These are phyloP conservation scores for Lycaena phlaeas DNA, from an alignment of 2,888 invertebrate genomes.

Conservation along the genomic window DNA sequence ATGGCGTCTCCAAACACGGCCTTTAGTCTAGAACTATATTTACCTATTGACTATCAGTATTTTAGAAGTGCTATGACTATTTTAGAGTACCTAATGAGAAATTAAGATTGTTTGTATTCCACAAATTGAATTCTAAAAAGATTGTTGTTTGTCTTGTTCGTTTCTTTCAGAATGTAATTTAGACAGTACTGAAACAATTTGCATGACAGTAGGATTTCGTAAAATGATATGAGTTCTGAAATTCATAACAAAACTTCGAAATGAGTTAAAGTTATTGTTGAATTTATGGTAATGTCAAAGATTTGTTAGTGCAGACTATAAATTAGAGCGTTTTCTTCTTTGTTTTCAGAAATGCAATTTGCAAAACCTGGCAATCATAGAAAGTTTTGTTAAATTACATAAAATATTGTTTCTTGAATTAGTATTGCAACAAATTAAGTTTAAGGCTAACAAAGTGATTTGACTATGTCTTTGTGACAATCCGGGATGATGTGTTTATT, in stretches of 20 bases:
- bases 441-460: no score
- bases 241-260: constrained; percentile 13
- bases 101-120: no score
- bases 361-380: not conserved
- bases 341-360: constrained; percentile 2
- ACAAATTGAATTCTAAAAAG: no score
- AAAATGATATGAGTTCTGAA: constrained; percentile 6
- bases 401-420: constrained; percentile 1
- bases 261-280: constrained; percentile 11
- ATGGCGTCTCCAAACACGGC: no score
- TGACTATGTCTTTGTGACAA: no score
- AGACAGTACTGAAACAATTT: not conserved
- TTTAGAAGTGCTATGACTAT: no score
- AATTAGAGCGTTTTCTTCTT: constrained; percentile 5
- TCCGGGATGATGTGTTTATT: no score
- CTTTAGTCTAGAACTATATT: no score
- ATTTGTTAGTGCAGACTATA: constrained; percentile 4
- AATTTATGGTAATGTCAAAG: constrained; percentile 6
- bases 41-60: no score
- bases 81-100: no score
- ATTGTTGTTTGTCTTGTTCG: no score
- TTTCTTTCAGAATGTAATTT: not conserved
- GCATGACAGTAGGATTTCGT: constrained; percentile 3
- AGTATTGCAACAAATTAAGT: constrained; percentile 31
- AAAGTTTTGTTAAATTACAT: not conserved